Evolutionary conservation across 2,888 invertebrate species (phyloP).

Genomic region (Macrostomum cliftonense): DNA sequence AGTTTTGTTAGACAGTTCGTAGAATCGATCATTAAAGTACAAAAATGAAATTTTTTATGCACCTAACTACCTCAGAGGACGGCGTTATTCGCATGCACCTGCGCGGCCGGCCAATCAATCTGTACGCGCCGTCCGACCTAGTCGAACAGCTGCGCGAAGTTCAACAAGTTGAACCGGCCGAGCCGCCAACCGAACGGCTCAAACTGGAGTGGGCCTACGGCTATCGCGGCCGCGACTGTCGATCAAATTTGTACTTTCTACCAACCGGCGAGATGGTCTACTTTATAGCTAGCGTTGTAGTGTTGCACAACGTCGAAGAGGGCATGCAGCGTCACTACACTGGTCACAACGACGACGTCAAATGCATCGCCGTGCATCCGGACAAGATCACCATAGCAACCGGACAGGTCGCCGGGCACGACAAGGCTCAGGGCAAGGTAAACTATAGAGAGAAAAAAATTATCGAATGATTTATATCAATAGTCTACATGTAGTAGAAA

Average conservation of each 20-base stretch:
- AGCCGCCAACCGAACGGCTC: constrained; percentile 58
- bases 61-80: constrained; percentile 44
- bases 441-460: constrained; percentile 16
- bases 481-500: too few species aligned
- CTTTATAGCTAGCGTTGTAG: constrained; percentile 75
- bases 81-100: constrained; percentile 64
- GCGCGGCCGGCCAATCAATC: constrained; percentile 58
- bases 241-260: constrained; percentile 66
- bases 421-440: constrained; percentile 59
- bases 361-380: constrained; percentile 70
- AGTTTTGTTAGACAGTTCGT: too few species aligned
- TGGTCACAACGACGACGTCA: constrained; percentile 80
- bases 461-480: too few species aligned
- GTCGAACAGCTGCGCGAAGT: constrained; percentile 45
- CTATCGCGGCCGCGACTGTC: constrained; percentile 75
- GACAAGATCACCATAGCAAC: constrained; percentile 71
- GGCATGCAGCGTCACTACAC: constrained; percentile 74
- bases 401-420: constrained; percentile 70
- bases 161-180: constrained; percentile 53
- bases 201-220: constrained; percentile 84
- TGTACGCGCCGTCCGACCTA: constrained; percentile 54
- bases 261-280: constrained; percentile 84
- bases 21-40: too few species aligned
- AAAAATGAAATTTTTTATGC: too few species aligned
- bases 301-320: constrained; percentile 73